Conservation (phyloP, 1,140 invertebrate species). For the Pectinophora gossypiella region DNA sequence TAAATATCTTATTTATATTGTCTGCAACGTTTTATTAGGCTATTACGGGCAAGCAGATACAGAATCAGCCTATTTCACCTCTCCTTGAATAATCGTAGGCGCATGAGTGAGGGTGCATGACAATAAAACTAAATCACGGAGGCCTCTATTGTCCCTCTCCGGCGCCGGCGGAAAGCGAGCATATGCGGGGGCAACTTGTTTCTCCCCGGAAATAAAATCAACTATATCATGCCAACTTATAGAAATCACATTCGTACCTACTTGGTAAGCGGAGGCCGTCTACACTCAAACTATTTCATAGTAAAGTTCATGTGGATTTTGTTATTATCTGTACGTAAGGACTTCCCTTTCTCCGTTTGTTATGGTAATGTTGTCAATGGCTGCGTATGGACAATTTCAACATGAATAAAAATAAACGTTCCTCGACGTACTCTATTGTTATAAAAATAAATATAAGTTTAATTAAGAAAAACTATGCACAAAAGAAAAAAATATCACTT, state of each 20-base stretch:
- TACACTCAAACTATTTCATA: constrained; percentile 10
- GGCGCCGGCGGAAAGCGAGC: constrained; percentile 66
- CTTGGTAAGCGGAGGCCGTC: constrained; percentile 15
- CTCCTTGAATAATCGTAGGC: constrained; percentile 40
- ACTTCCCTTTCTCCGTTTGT: too few relatives aligned
- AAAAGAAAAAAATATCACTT: too few relatives aligned
- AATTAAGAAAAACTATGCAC: too few relatives aligned
- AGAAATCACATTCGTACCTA: constrained; percentile 15
- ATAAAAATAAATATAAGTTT: too few relatives aligned
- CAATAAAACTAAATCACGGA: constrained; percentile 73
- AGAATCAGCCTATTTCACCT: constrained; percentile 23
- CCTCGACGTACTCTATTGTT: too few relatives aligned
- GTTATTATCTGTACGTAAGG: constrained; percentile 12
- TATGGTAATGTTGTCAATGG: too few relatives aligned
- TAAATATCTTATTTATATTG: too few relatives aligned
- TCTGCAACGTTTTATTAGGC: too few relatives aligned
- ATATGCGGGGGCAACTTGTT: constrained; percentile 56
- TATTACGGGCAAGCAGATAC: not conserved
- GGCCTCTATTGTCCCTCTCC: constrained; percentile 53
- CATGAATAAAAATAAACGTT: too few relatives aligned
- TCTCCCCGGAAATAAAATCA: constrained; percentile 52
- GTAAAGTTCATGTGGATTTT: constrained; percentile 10
- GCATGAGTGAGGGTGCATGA: constrained; percentile 57
- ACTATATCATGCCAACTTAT: constrained; percentile 30
- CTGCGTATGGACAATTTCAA: too few relatives aligned